Evolutionary conservation across 2,113 vertebrate species (phyloP).

Genomic region (Nothocercus nigrocapillus): DNA sequence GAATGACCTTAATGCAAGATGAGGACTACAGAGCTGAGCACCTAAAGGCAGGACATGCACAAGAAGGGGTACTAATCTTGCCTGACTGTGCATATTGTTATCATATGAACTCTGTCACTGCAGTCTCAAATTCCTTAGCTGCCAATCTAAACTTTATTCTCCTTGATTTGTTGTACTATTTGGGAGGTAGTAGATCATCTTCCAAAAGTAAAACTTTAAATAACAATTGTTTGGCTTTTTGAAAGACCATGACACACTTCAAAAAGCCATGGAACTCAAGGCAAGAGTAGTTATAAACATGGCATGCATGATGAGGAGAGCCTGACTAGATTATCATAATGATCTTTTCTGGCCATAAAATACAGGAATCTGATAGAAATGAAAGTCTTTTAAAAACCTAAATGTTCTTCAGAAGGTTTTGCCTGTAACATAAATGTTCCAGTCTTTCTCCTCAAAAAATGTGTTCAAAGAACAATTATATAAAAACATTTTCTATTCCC

Average conservation of each 20-base stretch:
- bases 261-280: neutral
- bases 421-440: neutral
- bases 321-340: neutral
- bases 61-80: neutral
- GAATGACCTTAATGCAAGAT: neutral
- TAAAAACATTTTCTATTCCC: conserved; percentile 15
- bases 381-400: neutral
- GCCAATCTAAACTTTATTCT: neutral
- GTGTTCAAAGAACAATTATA: neutral
- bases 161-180: neutral
- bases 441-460: neutral
- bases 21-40: neutral
- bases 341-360: neutral
- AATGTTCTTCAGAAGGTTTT: neutral
- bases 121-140: neutral
- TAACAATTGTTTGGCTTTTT: neutral
- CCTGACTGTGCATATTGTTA: neutral
- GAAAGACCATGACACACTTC: neutral
- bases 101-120: neutral
- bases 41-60: neutral
- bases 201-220: neutral
- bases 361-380: neutral
- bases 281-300: neutral
- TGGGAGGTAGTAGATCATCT: neutral
- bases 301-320: neutral